Base-by-base conservation (phyloP, 2,888 invertebrate species). In the Drosophila neutralis region DNA sequence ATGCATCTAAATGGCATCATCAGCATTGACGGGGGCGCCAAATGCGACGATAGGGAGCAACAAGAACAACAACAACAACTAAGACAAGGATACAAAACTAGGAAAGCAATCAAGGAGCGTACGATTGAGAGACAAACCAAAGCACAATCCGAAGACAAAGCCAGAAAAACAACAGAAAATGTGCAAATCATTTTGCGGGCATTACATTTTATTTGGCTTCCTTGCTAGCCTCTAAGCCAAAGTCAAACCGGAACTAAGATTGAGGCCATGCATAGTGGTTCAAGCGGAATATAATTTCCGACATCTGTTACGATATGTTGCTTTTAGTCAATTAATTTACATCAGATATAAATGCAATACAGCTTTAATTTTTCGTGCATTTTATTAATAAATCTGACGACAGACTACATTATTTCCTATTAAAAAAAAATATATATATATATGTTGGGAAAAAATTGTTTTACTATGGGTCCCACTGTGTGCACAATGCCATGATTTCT, bases 1-100 rank as follows among this genome's bases (percentile, higher is more conserved):
- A 84, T 84, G 84, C 83, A 84, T 84, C 84, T 88, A 88, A 88
- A 88, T 84, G 84, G 87, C 84, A 88, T 88, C 84, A 84, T 84
- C 84, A 84, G 86, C 89, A 86, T 88, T 72, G 83, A 71, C 71
- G 64, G 21, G 48, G 70, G 51, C 62, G 68, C 80, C 80, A 82
- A 80, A 82, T 77, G 77, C 80, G 77, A 61, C 62, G 71, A 79
- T 62, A 40, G 53, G 59, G 57, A 75, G 52, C 59, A 67, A 35
- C 59, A 65, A 56, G 33, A 59, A 21, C 51, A 48, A 29, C 27
- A 27, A 27, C 27, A 48, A 29, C 29, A 42, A 48, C 42, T 27
- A 21, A 38, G 59, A 29, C 36, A 40, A 10, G 72, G 62, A 66
- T 36, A 40, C 57, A 62, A 49, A 58, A 64, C 76, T 65, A 80